These are phyloP conservation scores for Meganola albula DNA, from an alignment of 2,888 invertebrate species.

Conservation along the genomic window DNA sequence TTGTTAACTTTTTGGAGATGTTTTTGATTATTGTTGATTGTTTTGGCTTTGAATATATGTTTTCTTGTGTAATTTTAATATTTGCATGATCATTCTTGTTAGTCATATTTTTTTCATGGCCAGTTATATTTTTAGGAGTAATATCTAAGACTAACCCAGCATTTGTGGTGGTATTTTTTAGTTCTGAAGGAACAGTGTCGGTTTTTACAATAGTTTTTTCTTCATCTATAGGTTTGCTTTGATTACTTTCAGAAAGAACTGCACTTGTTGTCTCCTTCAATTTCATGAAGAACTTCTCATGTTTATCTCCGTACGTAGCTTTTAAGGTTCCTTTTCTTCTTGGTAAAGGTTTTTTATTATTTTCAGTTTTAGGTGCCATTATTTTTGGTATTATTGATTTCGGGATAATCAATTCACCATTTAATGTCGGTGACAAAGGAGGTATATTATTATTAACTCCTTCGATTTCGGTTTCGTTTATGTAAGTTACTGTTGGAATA, in stretches of 20 bases:
- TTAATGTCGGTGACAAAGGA: conserved; percentile 39
- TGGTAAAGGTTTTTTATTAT: conserved; percentile 56
- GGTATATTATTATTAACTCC: conserved; percentile 52
- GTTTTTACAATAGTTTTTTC: too few relatives aligned
- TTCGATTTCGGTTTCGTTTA: conserved; percentile 30
- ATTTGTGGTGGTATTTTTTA: too few relatives aligned
- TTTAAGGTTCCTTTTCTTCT: conserved; percentile 70
- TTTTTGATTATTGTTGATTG: too few relatives aligned
- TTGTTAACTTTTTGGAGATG: too few relatives aligned
- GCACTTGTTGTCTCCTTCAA: conserved; percentile 16
- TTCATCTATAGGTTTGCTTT: conserved; percentile 1
- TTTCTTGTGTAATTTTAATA: conserved; percentile 5
- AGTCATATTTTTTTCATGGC: neutral
- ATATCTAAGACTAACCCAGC: too few relatives aligned
- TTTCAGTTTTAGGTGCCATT: conserved; percentile 41
- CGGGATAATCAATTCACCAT: conserved; percentile 55
- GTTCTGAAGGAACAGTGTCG: too few relatives aligned
- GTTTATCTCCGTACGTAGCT: conserved; percentile 72
- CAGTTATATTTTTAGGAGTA: too few relatives aligned
- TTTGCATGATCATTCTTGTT: conserved; percentile 2
- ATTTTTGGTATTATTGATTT: conserved; percentile 41
- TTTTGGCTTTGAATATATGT: neutral
- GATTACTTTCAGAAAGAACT: too few relatives aligned
- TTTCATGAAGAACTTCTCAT: conserved; percentile 54
- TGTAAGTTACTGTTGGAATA: conserved; percentile 46